Conservation (phyloP, 1,140 invertebrate genomes). For the Drosophila baimaii region DNA sequence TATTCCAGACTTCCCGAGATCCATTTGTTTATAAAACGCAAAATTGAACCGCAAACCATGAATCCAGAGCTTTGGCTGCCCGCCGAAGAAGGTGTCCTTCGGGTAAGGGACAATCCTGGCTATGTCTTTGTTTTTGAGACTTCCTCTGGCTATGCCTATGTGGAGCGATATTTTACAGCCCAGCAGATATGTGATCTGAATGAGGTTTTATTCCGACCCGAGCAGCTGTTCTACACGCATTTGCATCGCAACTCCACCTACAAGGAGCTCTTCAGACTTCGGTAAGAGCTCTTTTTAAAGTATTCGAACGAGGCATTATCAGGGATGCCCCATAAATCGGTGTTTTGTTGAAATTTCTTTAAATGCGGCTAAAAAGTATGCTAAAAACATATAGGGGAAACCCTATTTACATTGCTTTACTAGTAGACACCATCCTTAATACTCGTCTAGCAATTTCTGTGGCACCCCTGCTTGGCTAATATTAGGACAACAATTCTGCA, state of each 20-base stretch:
- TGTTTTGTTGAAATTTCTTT: too few species aligned
- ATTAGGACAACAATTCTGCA: too few species aligned
- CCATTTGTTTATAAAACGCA: constrained; percentile 58
- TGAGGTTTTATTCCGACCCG: constrained; percentile 68
- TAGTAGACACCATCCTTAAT: too few species aligned
- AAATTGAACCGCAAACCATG: constrained; percentile 55
- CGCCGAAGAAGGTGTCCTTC: constrained; percentile 61
- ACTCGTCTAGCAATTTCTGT: too few species aligned
- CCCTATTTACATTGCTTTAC: too few species aligned
- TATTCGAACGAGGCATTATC: too few species aligned
- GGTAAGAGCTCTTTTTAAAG: constrained; percentile 30
- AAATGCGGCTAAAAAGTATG: too few species aligned
- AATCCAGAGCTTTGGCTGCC: constrained; percentile 69
- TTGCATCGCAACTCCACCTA: constrained; percentile 75
- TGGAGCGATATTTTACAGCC: constrained; percentile 65
- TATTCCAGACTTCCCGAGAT: constrained; percentile 62
- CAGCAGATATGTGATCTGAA: constrained; percentile 80
- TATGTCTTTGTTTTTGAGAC: constrained; percentile 72
- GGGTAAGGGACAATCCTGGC: constrained; percentile 71
- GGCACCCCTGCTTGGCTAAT: too few species aligned
- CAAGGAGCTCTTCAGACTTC: constrained; percentile 66
- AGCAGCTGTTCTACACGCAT: constrained; percentile 60
- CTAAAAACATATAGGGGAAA: too few species aligned
- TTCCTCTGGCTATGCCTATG: constrained; percentile 63
- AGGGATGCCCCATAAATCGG: too few species aligned